Conservation (phyloP, 2,888 invertebrate species). For the Pardosa pseudoannulata region DNA sequence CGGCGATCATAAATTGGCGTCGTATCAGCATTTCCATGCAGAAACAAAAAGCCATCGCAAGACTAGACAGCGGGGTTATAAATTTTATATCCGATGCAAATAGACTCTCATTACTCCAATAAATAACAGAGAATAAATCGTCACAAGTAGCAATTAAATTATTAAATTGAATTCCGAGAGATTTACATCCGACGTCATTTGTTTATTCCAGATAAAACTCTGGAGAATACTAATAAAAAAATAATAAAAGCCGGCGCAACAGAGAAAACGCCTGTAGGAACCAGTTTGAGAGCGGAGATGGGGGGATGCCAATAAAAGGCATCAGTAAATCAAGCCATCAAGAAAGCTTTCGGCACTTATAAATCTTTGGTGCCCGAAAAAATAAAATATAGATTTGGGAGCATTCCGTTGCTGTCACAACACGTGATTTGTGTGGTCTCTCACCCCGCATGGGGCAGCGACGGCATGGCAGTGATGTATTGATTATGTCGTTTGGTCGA, state of each 20-base stretch:
- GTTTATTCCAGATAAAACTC: constrained; percentile 45
- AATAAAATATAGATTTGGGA: constrained; percentile 50
- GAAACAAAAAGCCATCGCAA: background rate
- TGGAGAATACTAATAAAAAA: background rate
- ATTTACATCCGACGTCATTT: constrained; percentile 62
- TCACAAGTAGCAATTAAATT: constrained; percentile 69
- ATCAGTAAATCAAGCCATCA: constrained; percentile 70
- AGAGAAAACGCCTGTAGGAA: constrained; percentile 27
- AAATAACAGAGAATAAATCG: constrained; percentile 65
- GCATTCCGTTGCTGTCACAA: constrained; percentile 62
- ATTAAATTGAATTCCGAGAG: constrained; percentile 68
- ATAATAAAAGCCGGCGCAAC: constrained; percentile 15
- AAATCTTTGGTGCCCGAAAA: constrained; percentile 48
- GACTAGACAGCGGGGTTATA: constrained; percentile 30
- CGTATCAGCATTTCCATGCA: constrained; percentile 1
- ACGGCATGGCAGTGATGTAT: constrained; percentile 55
- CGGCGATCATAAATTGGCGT: background rate
- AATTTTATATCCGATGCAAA: constrained; percentile 60
- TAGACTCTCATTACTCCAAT: constrained; percentile 63
- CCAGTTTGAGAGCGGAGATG: constrained; percentile 34
- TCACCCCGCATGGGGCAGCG: constrained; percentile 51
- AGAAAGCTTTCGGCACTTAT: constrained; percentile 70
- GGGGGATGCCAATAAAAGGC: constrained; percentile 48
- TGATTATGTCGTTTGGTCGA: constrained; percentile 46
- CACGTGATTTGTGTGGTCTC: constrained; percentile 69